Percentiles rank a stretch among this genome's conserved stretches.
phyloP scores from a whole-genome alignment of 64 coral and sea anemone species.

The Acropora yongei region DNA sequence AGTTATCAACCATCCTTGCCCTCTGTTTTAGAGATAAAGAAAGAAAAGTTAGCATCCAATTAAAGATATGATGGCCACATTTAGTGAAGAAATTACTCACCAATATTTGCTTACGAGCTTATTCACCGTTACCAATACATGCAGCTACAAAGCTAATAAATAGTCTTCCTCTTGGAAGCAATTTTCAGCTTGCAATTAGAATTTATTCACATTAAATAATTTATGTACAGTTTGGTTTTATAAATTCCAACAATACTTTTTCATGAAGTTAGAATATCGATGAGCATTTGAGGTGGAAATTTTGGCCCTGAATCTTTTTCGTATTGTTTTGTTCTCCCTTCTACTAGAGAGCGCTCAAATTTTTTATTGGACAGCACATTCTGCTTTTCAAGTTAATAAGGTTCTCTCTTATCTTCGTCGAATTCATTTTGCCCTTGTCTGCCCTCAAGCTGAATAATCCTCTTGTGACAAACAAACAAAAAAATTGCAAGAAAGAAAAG shows the following conservation, averaged over 20 bases:
- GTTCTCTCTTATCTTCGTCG: too few relatives aligned
- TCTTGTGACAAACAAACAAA: constrained; percentile 30
- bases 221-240: background rate
- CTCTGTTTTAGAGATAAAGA: background rate
- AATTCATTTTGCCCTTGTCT: background rate
- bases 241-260: background rate
- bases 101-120: background rate
- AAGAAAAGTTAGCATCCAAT: background rate
- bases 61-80: background rate
- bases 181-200: background rate
- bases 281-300: too few relatives aligned
- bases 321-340: background rate
- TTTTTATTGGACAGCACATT: background rate
- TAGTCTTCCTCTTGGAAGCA: background rate
- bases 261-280: too few relatives aligned
- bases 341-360: background rate
- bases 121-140: background rate
- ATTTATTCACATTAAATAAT: background rate
- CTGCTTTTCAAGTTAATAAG: too few relatives aligned
- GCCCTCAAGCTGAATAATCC: constrained; percentile 2
- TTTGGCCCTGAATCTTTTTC: background rate
- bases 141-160: background rate
- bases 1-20: background rate
- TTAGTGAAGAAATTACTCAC: background rate
- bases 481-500: background rate